Evolutionary conservation across 2,113 vertebrate species (phyloP).

Genomic region (Steatornis caripensis): DNA sequence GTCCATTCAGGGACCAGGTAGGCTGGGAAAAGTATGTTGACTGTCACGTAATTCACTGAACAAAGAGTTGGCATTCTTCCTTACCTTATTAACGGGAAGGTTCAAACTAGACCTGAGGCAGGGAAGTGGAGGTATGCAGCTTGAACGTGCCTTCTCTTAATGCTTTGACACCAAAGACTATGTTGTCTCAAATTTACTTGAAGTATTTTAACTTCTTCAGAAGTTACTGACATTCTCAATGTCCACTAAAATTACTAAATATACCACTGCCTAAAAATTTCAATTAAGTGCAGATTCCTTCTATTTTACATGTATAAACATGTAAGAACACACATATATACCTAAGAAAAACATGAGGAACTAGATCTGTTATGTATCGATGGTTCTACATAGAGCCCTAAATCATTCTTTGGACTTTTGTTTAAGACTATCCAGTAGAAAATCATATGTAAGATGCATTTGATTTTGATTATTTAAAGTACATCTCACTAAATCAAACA

Average conservation of each 20-base stretch:
- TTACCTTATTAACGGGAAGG: neutral
- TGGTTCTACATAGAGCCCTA: neutral
- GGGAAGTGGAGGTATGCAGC: neutral
- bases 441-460: neutral
- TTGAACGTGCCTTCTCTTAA: neutral
- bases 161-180: neutral
- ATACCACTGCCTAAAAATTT: neutral
- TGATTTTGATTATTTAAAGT: neutral
- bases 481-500: neutral
- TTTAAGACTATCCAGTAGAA: neutral
- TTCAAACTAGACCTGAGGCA: neutral
- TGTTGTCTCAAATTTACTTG: neutral
- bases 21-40: neutral
- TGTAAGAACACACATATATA: neutral
- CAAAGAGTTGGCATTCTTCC: neutral
- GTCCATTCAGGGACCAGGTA: neutral
- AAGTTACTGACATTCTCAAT: neutral
- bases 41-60: neutral
- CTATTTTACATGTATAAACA: neutral
- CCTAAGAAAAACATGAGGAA: neutral
- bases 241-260: neutral
- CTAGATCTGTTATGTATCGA: neutral
- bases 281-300: neutral
- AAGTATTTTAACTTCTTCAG: neutral
- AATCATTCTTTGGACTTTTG: neutral